Evolutionary conservation across 2,113 vertebrate species (phyloP).

Genomic region (Tragelaphus strepsiceros): DNA sequence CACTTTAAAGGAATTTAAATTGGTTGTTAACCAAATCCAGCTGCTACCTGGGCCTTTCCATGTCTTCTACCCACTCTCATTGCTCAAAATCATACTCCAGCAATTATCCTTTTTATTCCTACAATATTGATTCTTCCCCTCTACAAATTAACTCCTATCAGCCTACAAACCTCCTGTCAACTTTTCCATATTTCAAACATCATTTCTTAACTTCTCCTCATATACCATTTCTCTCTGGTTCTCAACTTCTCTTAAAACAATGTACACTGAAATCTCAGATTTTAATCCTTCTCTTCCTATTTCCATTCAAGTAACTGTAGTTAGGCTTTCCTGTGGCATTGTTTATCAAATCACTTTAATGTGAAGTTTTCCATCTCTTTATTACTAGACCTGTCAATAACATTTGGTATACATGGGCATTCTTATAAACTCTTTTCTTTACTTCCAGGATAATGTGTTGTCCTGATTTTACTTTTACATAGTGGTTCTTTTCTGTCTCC

Average conservation of each 20-base stretch:
- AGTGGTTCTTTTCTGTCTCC: background rate
- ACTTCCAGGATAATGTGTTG: background rate
- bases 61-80: background rate
- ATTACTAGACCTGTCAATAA: background rate
- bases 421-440: background rate
- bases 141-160: background rate
- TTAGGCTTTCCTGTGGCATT: background rate
- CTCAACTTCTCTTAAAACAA: background rate
- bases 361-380: background rate
- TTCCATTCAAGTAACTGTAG: background rate
- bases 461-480: background rate
- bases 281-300: background rate
- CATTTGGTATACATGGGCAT: background rate
- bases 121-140: background rate
- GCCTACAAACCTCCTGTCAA: background rate
- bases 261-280: background rate
- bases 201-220: background rate
- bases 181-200: background rate
- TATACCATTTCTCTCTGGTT: background rate
- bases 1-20: background rate
- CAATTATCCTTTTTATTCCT: background rate
- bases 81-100: background rate
- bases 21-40: rapidly evolving
- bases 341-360: background rate
- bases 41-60: rapidly evolving